phyloP scores from a whole-genome alignment of 1,140 invertebrate species.

The Calycopis cecrops region DNA sequence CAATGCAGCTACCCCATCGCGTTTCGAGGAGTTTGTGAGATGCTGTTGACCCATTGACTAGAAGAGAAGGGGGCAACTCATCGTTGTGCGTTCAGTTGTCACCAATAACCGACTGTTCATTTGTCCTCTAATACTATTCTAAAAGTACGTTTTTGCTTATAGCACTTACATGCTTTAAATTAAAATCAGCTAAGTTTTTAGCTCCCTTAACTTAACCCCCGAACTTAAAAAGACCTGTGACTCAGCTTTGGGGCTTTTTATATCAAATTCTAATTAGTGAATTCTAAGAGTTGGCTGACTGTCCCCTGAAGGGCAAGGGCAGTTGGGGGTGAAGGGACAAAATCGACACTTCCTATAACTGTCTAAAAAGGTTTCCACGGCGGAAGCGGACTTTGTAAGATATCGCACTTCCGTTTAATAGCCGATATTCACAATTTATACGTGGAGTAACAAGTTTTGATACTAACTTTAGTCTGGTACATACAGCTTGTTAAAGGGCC shows the following conservation, averaged over 20 bases:
- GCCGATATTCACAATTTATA: slow-evolving; percentile 43
- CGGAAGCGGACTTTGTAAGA: slow-evolving; percentile 68
- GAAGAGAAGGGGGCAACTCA: no score
- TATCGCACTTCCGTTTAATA: slow-evolving; percentile 62
- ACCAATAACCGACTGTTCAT: no score
- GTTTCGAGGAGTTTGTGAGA: no score
- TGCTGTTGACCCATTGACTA: no score
- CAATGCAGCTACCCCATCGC: no score
- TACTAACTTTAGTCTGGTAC: slow-evolving; percentile 28
- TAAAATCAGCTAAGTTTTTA: no score
- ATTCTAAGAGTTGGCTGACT: slow-evolving; percentile 3
- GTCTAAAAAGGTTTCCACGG: slow-evolving; percentile 55
- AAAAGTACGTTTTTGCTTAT: no score
- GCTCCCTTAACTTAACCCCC: no score
- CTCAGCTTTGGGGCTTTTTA: slow-evolving; percentile 2
- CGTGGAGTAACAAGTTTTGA: slow-evolving; percentile 28
- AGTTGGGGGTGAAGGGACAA: slow-evolving; percentile 38
- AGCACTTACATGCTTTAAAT: no score
- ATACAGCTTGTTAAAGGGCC: no score
- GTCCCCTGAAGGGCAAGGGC: slow-evolving; percentile 26
- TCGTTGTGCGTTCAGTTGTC: no score
- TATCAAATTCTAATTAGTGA: neutral
- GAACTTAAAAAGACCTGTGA: neutral
- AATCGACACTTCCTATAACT: slow-evolving; percentile 55
- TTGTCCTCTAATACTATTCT: no score